Conservation (phyloP, 2,797 vertebrate genomes). For the Pogoniulus pusillus region DNA sequence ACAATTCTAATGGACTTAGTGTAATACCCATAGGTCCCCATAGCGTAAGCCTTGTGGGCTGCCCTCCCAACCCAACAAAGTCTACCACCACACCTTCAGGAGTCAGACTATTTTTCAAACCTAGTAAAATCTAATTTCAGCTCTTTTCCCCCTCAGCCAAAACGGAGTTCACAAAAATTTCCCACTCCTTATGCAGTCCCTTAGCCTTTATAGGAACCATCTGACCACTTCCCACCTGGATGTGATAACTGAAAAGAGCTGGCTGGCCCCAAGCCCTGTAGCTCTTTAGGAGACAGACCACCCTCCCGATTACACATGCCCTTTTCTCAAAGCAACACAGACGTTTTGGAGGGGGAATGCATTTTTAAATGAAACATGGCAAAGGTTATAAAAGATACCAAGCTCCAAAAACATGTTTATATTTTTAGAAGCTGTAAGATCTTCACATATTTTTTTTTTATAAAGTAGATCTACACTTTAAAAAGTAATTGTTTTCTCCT, state of each 20-base stretch:
- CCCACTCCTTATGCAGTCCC: neutral
- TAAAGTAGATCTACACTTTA: neutral
- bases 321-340: neutral
- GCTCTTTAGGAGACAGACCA: conserved; percentile 34
- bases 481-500: neutral
- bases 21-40: neutral
- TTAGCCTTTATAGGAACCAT: neutral
- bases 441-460: neutral
- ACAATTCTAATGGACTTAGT: neutral
- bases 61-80: neutral
- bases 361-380: neutral
- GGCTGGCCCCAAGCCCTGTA: neutral
- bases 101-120: neutral
- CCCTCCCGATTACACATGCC: neutral
- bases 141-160: neutral
- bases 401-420: neutral
- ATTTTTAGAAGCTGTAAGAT: conserved; percentile 9
- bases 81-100: neutral
- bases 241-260: conserved; percentile 21
- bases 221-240: conserved; percentile 42
- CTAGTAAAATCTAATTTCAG: neutral
- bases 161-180: neutral
- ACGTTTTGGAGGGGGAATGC: neutral
- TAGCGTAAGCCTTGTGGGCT: accelerated
- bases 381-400: neutral